These are phyloP conservation scores for Pteromalus puparum DNA, from an alignment of 1,140 invertebrate genomes.

Conservation along the genomic window DNA sequence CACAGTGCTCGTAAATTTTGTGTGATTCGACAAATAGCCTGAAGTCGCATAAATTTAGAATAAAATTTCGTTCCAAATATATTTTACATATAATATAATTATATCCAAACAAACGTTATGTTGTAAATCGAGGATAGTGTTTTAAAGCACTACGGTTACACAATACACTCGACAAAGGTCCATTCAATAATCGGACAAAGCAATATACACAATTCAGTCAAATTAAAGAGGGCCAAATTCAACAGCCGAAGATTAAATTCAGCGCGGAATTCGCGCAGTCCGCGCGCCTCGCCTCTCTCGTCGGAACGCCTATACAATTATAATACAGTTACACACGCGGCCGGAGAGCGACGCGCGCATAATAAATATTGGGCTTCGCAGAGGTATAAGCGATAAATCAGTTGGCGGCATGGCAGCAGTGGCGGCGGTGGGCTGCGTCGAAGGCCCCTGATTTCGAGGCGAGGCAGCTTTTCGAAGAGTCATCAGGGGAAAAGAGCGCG, in stretches of 20 bases:
- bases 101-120: too few species aligned
- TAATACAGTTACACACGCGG: not conserved
- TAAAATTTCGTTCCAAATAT: too few species aligned
- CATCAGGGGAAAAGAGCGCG: slow-evolving; percentile 21
- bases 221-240: not conserved
- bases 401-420: not conserved
- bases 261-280: slow-evolving; percentile 16
- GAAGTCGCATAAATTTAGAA: too few species aligned
- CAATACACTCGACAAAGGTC: too few species aligned
- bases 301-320: slow-evolving; percentile 1
- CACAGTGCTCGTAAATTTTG: too few species aligned
- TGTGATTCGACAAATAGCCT: too few species aligned
- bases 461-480: slow-evolving; percentile 22
- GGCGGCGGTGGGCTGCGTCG: not conserved
- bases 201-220: not conserved
- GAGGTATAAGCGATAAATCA: slow-evolving; percentile 41
- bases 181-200: too few species aligned
- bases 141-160: too few species aligned
- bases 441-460: slow-evolving; percentile 28
- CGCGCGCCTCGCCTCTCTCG: not conserved
- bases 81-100: too few species aligned
- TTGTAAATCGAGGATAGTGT: too few species aligned
- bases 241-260: slow-evolving; percentile 22
- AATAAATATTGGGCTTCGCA: slow-evolving; percentile 31
- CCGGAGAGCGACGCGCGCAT: not conserved